Base-by-base conservation (phyloP, 2,113 vertebrate genomes). In the Rhinoptilus africanus region DNA sequence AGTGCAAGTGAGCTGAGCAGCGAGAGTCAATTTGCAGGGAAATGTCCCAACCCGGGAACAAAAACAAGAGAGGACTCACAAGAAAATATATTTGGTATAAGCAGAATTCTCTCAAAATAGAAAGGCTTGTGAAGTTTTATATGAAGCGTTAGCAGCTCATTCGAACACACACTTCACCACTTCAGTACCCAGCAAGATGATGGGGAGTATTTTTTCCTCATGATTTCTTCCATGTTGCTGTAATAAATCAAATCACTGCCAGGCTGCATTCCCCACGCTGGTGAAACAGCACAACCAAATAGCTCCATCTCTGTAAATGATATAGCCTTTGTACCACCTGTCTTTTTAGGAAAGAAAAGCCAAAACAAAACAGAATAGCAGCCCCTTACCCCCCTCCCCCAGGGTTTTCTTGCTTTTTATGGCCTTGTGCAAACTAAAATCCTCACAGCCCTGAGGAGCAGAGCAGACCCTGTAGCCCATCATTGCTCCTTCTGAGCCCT, bases 81-180 rank as follows among this genome's bases (percentile, higher is more conserved):
- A 89, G 56, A 93, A 89, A 94, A 95, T n/a, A 8, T 28, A 60
- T 92, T 67, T 91, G 53, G 69, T 32, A 37, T 71, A 93, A 90
- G 96, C 79, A 93, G 64, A 92, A 95, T 89, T 91, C 32, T 88
- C 93, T 66, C 83, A 67, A 88, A 96, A 96, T 3, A 96, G 85
- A 96, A 96, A 72, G 83, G 41, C 85, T 92, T 75, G 78, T 69
- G 60, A 57, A 79, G 92, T 90, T 97, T 93, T 94, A 67, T n/a
- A 53, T 28, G 85, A 91, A 74, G 95, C 48, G 35, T 91, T 39
- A 93, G 95, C 67, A 96, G 81, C 91, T 92, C 53, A 12, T 80
- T 85, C 79, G 85, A 75, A 96, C 67, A 64, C 43, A 7, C 48
- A 34, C 80, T 76, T 94, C 59, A 37, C 76, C 85, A 66, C 80